These are phyloP conservation scores for Cephus sareptanus DNA, from an alignment of 2,888 invertebrate species.

Conservation along the genomic window DNA sequence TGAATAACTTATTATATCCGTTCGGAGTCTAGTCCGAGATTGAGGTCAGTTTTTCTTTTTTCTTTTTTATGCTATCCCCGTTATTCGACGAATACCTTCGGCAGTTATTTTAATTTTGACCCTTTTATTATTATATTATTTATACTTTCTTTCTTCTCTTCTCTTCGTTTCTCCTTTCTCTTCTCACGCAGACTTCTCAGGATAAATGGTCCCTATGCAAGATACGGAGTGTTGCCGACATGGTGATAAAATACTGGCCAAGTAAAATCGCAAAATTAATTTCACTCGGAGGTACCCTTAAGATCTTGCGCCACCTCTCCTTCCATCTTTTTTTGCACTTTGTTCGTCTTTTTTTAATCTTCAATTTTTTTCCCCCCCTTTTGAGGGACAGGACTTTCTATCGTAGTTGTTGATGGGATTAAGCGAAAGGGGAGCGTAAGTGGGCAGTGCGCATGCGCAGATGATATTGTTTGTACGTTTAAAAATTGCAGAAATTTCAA, in stretches of 20 bases:
- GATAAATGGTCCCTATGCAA: neutral
- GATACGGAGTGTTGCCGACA: neutral
- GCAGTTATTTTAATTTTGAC: neutral
- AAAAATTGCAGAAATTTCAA: conserved; percentile 77
- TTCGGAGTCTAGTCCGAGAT: neutral
- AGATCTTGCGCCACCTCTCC: no score
- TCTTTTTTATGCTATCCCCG: neutral
- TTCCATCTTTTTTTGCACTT: no score
- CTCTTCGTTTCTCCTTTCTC: neutral
- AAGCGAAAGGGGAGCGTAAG: no score
- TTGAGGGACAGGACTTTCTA: no score
- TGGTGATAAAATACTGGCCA: neutral
- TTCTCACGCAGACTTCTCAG: neutral
- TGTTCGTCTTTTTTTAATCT: no score
- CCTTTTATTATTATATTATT: neutral
- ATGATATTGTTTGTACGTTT: neutral
- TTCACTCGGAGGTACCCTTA: no score
- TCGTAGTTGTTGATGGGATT: no score
- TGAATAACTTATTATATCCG: neutral
- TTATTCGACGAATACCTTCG: neutral
- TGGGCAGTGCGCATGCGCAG: no score
- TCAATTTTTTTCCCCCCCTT: no score
- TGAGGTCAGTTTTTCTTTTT: neutral
- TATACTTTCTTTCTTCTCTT: no score
- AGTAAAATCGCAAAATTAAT: no score